These are phyloP conservation scores for Elysia crispata DNA, from an alignment of 2,888 invertebrate genomes.

Conservation along the genomic window DNA sequence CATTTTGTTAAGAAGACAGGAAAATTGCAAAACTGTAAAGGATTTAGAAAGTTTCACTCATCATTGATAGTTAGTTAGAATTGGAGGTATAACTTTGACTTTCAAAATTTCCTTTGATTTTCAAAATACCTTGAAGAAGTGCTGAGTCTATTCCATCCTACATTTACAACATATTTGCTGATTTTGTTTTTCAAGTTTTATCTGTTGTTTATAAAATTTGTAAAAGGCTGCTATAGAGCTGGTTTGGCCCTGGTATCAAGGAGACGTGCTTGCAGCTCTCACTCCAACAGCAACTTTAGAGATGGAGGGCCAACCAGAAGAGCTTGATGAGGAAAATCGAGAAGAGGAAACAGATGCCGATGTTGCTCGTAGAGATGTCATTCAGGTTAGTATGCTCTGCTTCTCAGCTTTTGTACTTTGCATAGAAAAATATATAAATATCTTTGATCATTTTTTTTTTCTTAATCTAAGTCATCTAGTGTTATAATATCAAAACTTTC, in stretches of 20 bases:
- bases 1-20: no score
- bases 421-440: no score
- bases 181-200: no score
- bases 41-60: neutral
- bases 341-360: conserved; percentile 87
- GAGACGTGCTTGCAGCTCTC: conserved; percentile 80
- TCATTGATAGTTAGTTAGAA: no score
- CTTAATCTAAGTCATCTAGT: no score
- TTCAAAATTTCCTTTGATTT: no score
- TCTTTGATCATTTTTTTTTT: no score
- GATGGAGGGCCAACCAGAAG: conserved; percentile 42
- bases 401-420: conserved; percentile 24
- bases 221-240: conserved; percentile 80
- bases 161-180: neutral
- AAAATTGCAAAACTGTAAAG: neutral
- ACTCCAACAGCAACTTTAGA: conserved; percentile 64
- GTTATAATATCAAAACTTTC: no score
- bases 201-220: no score
- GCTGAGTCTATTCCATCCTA: neutral
- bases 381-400: conserved; percentile 75
- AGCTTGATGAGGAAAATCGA: conserved; percentile 79
- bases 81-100: no score
- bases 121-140: no score
- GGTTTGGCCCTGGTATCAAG: conserved; percentile 73
- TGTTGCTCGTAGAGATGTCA: conserved; percentile 88